phyloP scores from a whole-genome alignment of 2,113 vertebrate species.

The Hoplias malabaricus region DNA sequence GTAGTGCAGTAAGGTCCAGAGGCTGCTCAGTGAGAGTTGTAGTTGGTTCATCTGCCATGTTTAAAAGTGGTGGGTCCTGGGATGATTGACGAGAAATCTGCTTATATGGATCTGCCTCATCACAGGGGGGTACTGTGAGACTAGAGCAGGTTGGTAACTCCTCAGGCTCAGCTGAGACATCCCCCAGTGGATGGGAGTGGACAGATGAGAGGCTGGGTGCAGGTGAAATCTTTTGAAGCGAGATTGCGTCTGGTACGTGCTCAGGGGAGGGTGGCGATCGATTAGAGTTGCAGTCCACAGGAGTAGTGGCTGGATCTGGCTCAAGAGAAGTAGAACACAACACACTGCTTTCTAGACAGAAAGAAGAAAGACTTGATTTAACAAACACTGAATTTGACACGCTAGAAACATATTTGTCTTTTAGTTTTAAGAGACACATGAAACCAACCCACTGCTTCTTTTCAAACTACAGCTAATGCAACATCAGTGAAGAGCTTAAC shows the following conservation, averaged over 20 bases:
- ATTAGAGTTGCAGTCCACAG: background rate
- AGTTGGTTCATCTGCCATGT: background rate
- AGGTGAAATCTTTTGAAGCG: background rate
- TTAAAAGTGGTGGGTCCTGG: background rate
- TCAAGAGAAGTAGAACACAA: background rate
- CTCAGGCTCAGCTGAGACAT: background rate
- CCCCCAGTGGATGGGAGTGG: slow-evolving; percentile 1
- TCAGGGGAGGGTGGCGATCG: background rate
- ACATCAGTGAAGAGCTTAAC: too few relatives aligned
- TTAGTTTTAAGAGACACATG: too few relatives aligned
- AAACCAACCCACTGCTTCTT: too few relatives aligned
- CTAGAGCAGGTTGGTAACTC: background rate
- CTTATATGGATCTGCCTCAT: background rate
- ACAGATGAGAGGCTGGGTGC: background rate
- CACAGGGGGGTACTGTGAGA: too few relatives aligned
- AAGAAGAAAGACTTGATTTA: background rate
- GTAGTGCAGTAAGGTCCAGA: background rate
- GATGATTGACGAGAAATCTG: background rate
- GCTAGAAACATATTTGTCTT: too few relatives aligned
- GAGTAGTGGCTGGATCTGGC: background rate
- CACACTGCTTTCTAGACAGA: background rate
- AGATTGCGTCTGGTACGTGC: background rate
- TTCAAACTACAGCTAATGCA: too few relatives aligned
- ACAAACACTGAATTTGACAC: too few relatives aligned
- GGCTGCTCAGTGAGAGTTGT: background rate